Conservation (phyloP, 2,113 vertebrate genomes). For the Charadrius vociferus region DNA sequence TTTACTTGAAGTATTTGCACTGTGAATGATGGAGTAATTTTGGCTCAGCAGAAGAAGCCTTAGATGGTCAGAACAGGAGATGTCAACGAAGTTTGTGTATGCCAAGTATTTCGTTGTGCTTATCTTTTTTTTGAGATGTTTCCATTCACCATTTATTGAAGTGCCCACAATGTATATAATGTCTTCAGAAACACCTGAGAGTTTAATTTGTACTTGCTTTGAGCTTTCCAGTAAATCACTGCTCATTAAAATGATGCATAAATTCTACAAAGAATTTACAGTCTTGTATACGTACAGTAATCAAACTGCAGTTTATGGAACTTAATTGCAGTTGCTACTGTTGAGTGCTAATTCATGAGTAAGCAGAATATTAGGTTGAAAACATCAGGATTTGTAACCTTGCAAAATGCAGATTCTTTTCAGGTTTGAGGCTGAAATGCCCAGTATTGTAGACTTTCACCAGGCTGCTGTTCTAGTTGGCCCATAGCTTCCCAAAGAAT, state of each 20-base stretch:
- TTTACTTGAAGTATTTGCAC: background rate
- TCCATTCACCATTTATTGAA: background rate
- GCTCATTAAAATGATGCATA: background rate
- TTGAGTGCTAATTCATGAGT: background rate
- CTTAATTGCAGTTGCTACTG: background rate
- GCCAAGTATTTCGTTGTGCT: background rate
- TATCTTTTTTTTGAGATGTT: background rate
- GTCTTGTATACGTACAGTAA: background rate
- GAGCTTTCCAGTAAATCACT: background rate
- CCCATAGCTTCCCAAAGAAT: background rate
- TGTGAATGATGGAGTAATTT: background rate
- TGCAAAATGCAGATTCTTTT: background rate
- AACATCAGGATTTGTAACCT: background rate
- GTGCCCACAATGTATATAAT: background rate
- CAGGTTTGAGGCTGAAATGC: background rate
- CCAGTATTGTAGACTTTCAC: background rate
- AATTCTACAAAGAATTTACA: background rate
- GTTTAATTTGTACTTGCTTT: background rate
- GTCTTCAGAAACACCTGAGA: background rate
- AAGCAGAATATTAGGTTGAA: background rate
- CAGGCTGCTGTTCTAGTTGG: background rate
- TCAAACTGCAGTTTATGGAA: background rate
- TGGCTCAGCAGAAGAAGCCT: background rate
- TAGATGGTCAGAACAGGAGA: background rate
- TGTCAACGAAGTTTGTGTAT: background rate